Evolutionary conservation across 2,888 invertebrate genomes (phyloP).

Genomic region (Scaptodrosophila latifasciaeformis): DNA sequence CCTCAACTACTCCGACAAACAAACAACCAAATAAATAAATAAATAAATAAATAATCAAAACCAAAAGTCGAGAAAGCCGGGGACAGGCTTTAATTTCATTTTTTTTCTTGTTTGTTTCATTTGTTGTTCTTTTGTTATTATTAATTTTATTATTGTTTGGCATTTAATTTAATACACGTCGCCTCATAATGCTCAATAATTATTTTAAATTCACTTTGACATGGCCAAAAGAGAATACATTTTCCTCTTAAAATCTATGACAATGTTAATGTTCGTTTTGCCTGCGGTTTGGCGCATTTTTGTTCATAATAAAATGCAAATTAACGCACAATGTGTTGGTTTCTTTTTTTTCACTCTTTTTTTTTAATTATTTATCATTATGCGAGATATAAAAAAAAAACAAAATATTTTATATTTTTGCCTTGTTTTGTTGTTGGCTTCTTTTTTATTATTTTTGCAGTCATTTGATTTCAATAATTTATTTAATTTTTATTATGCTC

Average conservation of each 20-base stretch:
- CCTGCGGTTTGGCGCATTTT: conserved; percentile 43
- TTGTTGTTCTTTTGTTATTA: conserved; percentile 43
- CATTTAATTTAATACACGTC: conserved; percentile 65
- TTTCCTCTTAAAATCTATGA: conserved; percentile 22
- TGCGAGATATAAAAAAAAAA: too few species aligned
- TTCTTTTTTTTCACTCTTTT: conserved; percentile 20
- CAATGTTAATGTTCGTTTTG: conserved; percentile 35
- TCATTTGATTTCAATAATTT: conserved; percentile 56
- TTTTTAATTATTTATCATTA: conserved; percentile 57
- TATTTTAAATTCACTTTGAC: conserved; percentile 68
- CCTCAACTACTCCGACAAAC: conserved; percentile 2
- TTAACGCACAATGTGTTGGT: conserved; percentile 47
- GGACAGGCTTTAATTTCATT: too few species aligned
- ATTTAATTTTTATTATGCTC: conserved; percentile 37
- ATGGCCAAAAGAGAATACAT: too few species aligned
- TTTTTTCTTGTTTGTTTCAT: conserved; percentile 13
- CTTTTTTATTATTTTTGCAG: conserved; percentile 31
- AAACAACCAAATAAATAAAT: conserved; percentile 28
- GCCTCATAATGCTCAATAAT: conserved; percentile 61
- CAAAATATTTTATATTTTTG: too few species aligned
- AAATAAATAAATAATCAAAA: conserved; percentile 30
- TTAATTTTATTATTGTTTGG: conserved; percentile 62
- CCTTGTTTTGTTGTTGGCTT: conserved; percentile 14
- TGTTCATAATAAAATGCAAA: conserved; percentile 57
- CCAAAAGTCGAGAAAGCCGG: too few species aligned